phyloP scores from a whole-genome alignment of 2,113 vertebrate species.

The Casuarius casuarius region DNA sequence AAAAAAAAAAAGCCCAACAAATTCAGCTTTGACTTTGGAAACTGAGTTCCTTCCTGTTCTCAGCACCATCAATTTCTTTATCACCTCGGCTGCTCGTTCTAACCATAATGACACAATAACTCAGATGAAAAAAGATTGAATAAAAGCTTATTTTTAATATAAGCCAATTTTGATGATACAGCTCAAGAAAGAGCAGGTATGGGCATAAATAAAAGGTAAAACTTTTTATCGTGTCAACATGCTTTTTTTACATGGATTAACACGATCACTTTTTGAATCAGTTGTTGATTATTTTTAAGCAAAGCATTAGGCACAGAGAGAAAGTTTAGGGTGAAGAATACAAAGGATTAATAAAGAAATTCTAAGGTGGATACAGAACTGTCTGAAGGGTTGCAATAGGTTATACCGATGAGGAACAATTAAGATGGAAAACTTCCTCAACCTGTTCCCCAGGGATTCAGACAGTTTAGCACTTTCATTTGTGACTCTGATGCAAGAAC shows the following conservation, averaged over 20 bases:
- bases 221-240: neutral
- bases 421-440: conserved; percentile 1
- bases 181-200: neutral
- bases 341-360: neutral
- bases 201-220: neutral
- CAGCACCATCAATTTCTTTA: neutral
- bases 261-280: neutral
- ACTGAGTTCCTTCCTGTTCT: neutral
- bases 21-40: neutral
- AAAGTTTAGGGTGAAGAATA: neutral
- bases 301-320: neutral
- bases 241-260: neutral
- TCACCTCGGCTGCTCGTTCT: neutral
- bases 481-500: conserved; percentile 36
- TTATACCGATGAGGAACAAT: neutral
- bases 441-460: conserved; percentile 38
- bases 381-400: neutral
- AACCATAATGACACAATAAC: neutral
- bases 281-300: neutral
- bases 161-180: neutral
- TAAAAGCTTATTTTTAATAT: neutral
- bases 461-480: conserved; percentile 33
- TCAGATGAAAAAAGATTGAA: neutral
- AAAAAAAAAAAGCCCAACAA: too few species aligned
- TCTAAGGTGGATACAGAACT: neutral